These are phyloP conservation scores for Tetranychus cinnabarinus DNA, from an alignment of 1,140 invertebrate species.

Conservation along the genomic window DNA sequence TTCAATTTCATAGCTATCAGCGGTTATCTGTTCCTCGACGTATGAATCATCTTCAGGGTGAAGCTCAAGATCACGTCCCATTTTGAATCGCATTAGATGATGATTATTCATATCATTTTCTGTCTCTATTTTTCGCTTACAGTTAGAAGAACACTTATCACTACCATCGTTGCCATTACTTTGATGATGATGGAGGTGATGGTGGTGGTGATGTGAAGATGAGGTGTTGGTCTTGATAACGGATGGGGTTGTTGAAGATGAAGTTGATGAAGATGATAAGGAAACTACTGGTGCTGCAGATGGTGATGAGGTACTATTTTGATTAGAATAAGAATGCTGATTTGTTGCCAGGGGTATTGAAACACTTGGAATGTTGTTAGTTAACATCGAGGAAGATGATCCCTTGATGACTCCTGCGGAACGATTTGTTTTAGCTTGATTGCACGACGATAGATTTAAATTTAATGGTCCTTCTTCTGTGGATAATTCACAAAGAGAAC, in stretches of 20 bases:
- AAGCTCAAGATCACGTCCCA: too few species aligned
- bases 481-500: too few species aligned
- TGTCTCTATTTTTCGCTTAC: background rate
- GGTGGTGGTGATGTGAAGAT: conserved; percentile 14
- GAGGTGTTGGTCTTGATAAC: background rate
- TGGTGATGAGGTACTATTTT: background rate
- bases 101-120: too few species aligned
- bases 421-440: too few species aligned
- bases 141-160: background rate
- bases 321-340: background rate
- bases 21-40: too few species aligned
- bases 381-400: background rate
- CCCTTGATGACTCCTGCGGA: too few species aligned
- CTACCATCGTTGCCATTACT: background rate
- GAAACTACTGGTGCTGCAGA: conserved; percentile 5
- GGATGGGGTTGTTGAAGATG: background rate
- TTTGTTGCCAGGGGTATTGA: background rate
- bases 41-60: too few species aligned
- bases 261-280: conserved; percentile 1
- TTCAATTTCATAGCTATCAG: too few species aligned
- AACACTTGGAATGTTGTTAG: background rate
- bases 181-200: background rate
- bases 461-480: too few species aligned
- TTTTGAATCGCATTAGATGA: too few species aligned
- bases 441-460: too few species aligned